A percentile compares a stretch with the other conserved stretches of the same genome.
Evolutionary conservation across 1,140 invertebrate species (phyloP).

Genomic region (Calycopis cecrops): DNA sequence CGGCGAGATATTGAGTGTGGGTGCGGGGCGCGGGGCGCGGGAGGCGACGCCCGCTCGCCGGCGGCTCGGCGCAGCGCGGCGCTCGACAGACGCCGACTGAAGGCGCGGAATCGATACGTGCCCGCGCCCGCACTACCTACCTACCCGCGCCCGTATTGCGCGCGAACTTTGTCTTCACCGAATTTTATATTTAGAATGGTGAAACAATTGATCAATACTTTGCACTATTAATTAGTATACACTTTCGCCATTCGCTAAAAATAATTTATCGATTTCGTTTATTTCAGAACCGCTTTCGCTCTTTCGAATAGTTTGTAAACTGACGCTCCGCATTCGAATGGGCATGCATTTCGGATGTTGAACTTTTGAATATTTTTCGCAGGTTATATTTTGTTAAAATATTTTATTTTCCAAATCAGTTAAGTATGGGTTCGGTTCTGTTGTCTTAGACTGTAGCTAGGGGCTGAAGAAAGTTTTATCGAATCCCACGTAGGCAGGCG

Average conservation of each 20-base stretch:
- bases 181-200: slow-evolving; percentile 74
- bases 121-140: slow-evolving; percentile 57
- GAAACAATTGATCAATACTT: slow-evolving; percentile 73
- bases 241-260: slow-evolving; percentile 44
- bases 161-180: slow-evolving; percentile 72
- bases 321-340: neutral
- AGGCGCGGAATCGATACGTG: slow-evolving; percentile 64
- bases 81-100: slow-evolving; percentile 70
- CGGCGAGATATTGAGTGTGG: slow-evolving; percentile 48
- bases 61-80: slow-evolving; percentile 66
- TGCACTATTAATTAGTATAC: slow-evolving; percentile 69
- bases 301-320: slow-evolving; percentile 2
- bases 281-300: slow-evolving; percentile 27
- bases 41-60: slow-evolving; percentile 61
- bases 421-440: too few species aligned
- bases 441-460: neutral
- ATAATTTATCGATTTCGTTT: slow-evolving; percentile 16
- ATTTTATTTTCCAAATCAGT: too few species aligned
- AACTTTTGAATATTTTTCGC: neutral
- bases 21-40: slow-evolving; percentile 37
- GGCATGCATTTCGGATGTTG: neutral
- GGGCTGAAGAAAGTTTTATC: slow-evolving; percentile 51
- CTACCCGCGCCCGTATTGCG: slow-evolving; percentile 68
- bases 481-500: slow-evolving; percentile 58
- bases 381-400: too few species aligned